Percentiles rank a stretch among this genome's conserved stretches.
These are phyloP conservation scores for Catharus fuscescens DNA, from an alignment of 2,113 vertebrate genomes.

Conservation along the genomic window DNA sequence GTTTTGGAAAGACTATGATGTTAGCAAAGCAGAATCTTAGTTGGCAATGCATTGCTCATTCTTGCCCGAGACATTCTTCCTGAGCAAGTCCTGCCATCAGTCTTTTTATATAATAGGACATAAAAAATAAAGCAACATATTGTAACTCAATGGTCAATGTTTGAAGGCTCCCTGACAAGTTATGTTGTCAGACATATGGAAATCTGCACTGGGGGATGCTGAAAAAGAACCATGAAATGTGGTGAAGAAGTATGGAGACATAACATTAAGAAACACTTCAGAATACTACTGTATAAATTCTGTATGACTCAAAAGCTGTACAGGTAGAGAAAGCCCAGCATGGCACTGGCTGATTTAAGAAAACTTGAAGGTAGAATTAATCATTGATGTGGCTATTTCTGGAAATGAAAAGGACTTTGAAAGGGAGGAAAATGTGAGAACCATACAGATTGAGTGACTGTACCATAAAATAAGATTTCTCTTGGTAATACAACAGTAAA, in stretches of 20 bases:
- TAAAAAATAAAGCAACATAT: not conserved
- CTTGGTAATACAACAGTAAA: slow-evolving; percentile 11
- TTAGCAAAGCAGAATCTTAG: not conserved
- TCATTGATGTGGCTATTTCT: slow-evolving; percentile 68
- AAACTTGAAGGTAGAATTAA: slow-evolving; percentile 63
- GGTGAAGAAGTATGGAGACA: not conserved
- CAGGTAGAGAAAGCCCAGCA: slow-evolving; percentile 61
- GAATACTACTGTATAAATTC: slow-evolving; percentile 3
- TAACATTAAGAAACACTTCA: not conserved
- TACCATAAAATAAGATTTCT: slow-evolving; percentile 48
- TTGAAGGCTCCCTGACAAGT: not conserved
- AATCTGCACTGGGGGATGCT: not conserved
- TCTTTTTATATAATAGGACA: not conserved
- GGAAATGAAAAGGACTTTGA: slow-evolving; percentile 61
- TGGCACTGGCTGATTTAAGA: slow-evolving; percentile 48
- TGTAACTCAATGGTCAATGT: not conserved
- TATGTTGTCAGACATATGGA: not conserved
- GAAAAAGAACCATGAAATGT: not conserved
- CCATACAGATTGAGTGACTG: slow-evolving; percentile 28
- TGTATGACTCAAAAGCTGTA: slow-evolving; percentile 53
- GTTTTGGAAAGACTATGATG: not conserved
- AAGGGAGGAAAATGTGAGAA: slow-evolving; percentile 37
- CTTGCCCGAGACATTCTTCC: not conserved
- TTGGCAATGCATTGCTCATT: not conserved
- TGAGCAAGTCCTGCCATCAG: not conserved